Evolutionary conservation across 2,113 vertebrate genomes (phyloP), one percentile per base, ranked within the genome.

Genomic region (Aspidoscelis tigris): DNA sequence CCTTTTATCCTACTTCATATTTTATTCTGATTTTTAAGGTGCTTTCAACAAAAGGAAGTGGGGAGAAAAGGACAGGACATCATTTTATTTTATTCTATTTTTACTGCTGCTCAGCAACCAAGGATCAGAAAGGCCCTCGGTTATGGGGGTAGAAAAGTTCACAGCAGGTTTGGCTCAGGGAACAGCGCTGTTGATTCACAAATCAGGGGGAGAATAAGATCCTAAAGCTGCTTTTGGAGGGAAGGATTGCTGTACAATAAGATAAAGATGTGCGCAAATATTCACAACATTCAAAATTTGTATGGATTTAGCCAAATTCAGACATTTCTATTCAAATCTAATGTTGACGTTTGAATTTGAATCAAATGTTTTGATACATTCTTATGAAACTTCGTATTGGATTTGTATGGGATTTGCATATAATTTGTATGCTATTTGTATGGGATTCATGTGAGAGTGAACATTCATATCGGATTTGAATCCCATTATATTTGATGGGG

Each of bases 11-110:
- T 93, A 87, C 91, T 94, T 95, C 91, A 78, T 95, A 92, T 94
- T 94, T 95, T 95, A 95, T 94, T 95, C 93, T 89, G 86, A 92
- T 93, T 94, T 94, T 95, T 92, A 93, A 92, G 88, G 92, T 87
- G 88, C 86, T 87, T 89, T 92, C 92, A 92, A 80, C 90, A 92
- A 89, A 86, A 91, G 89, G 80, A 86, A 93, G 92, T 93, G 89
- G 92, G 83, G 84, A 4, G 22, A 44, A 77, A 83, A 90, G 89
- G 80, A 81, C 86, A 91, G 88, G 92, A 86, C 90, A 94, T 89
- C 80, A 88, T 89, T 80, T 88, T 86, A 33, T 33, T 33, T 33
- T 33, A 33, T 33, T 33, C 33, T 33, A 33, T 91, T 61, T 92
- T 93, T 92, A 90, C 87, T 86, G 75, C 89, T 91, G 26, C 88